Conservation (phyloP, 2,888 invertebrate species). For the Penaeus monodon region DNA sequence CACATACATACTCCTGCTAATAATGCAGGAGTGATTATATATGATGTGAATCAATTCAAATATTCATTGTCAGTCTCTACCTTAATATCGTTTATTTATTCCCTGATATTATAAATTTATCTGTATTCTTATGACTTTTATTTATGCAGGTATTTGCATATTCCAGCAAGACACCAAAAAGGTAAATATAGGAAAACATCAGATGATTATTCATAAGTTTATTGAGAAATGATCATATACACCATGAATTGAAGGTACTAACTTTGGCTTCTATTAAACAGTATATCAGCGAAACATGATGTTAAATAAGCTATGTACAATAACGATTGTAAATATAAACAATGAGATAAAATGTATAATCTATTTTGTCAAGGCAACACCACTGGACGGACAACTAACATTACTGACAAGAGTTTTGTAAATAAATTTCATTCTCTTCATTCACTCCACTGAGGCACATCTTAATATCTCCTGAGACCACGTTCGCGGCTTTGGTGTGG, state of each 20-base stretch:
- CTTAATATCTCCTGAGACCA: no score
- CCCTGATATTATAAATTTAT: no score
- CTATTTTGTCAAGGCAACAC: slow-evolving; percentile 28
- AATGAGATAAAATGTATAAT: not conserved
- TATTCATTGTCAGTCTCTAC: not conserved
- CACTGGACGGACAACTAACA: slow-evolving; percentile 30
- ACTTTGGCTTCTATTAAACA: slow-evolving; percentile 50
- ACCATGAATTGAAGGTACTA: slow-evolving; percentile 18
- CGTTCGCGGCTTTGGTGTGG: no score
- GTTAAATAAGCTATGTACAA: slow-evolving; percentile 17
- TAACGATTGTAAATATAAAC: not conserved
- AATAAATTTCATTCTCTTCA: slow-evolving; percentile 16
- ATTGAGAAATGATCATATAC: slow-evolving; percentile 15
- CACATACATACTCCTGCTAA: not conserved
- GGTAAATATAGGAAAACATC: no score
- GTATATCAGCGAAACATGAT: slow-evolving; percentile 27
- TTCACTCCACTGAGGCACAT: not conserved
- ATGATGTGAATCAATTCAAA: not conserved
- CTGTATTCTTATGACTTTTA: no score
- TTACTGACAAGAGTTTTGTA: not conserved
- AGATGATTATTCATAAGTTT: slow-evolving; percentile 10
- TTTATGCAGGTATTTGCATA: no score
- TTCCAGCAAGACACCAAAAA: no score
- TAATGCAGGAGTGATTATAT: not conserved
- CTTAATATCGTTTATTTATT: no score